Evolutionary conservation across 2,888 invertebrate species (phyloP).

Genomic region (Empis livida): DNA sequence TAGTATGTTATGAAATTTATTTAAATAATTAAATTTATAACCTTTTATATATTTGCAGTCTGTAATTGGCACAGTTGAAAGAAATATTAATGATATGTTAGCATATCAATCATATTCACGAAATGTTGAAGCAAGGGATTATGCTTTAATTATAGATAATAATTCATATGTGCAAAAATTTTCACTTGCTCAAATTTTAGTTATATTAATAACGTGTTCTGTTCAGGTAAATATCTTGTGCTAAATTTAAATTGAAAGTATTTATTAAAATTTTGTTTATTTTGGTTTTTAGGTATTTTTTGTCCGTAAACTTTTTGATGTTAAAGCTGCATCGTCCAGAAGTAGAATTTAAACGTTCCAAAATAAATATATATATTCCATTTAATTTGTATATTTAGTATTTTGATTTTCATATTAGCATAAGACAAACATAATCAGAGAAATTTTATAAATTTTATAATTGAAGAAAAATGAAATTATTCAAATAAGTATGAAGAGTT

Average conservation of each 20-base stretch:
- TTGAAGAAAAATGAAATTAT: too few species aligned
- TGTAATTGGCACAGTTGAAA: slow-evolving; percentile 63
- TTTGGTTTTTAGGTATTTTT: slow-evolving; percentile 63
- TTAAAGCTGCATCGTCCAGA: slow-evolving; percentile 49
- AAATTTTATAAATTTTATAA: too few species aligned
- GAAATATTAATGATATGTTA: slow-evolving; percentile 73
- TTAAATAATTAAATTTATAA: background rate
- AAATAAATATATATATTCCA: too few species aligned
- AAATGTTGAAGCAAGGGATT: slow-evolving; percentile 70
- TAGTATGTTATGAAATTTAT: slow-evolving; percentile 23
- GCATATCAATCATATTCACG: slow-evolving; percentile 71
- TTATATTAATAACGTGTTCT: slow-evolving; percentile 65
- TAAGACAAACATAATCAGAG: too few species aligned
- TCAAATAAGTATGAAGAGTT: too few species aligned
- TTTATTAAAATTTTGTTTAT: background rate
- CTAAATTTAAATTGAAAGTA: background rate
- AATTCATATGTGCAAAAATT: slow-evolving; percentile 78
- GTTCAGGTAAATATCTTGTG: slow-evolving; percentile 43
- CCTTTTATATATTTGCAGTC: slow-evolving; percentile 39
- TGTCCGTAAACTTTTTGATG: slow-evolving; percentile 77
- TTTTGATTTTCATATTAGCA: too few species aligned
- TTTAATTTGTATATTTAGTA: too few species aligned
- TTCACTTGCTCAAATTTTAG: slow-evolving; percentile 75
- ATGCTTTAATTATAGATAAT: slow-evolving; percentile 66
- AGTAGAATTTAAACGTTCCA: slow-evolving; percentile 25